Percentiles rank a stretch among this genome's conserved stretches.
These are phyloP conservation scores for Arenaria interpres DNA, from an alignment of 2,113 vertebrate species.

Conservation along the genomic window DNA sequence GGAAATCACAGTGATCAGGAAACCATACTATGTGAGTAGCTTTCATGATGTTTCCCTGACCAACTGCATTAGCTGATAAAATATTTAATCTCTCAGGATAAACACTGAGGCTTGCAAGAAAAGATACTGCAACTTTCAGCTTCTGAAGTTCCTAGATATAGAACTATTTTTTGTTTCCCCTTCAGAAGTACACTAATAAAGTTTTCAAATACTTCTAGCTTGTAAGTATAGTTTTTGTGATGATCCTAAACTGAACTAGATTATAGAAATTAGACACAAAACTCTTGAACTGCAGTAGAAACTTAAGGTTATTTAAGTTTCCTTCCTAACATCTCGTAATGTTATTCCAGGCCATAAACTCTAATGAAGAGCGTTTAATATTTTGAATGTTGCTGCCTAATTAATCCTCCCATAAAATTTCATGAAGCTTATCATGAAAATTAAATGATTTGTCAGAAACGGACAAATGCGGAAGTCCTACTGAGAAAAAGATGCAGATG, in stretches of 20 bases:
- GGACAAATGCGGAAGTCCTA: background rate
- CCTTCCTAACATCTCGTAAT: background rate
- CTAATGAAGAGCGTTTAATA: background rate
- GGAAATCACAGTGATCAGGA: background rate
- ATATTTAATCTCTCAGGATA: background rate
- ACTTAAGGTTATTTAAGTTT: background rate
- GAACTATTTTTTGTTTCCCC: background rate
- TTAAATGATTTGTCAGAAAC: conserved; percentile 13
- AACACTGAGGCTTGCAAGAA: background rate
- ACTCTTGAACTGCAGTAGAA: background rate
- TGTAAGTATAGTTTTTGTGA: background rate
- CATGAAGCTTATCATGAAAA: background rate
- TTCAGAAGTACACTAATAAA: background rate
- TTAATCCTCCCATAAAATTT: conserved; percentile 33
- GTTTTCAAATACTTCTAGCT: background rate
- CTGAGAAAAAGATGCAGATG: background rate
- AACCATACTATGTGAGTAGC: background rate
- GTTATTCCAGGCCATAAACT: background rate
- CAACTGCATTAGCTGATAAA: background rate
- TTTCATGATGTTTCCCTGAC: background rate
- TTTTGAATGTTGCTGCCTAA: background rate
- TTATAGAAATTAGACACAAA: background rate
- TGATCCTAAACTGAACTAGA: background rate
- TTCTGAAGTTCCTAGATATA: background rate
- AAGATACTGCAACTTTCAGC: background rate